Evolutionary conservation across 2,888 invertebrate genomes (phyloP).

Genomic region (Chloroclysta siterata): DNA sequence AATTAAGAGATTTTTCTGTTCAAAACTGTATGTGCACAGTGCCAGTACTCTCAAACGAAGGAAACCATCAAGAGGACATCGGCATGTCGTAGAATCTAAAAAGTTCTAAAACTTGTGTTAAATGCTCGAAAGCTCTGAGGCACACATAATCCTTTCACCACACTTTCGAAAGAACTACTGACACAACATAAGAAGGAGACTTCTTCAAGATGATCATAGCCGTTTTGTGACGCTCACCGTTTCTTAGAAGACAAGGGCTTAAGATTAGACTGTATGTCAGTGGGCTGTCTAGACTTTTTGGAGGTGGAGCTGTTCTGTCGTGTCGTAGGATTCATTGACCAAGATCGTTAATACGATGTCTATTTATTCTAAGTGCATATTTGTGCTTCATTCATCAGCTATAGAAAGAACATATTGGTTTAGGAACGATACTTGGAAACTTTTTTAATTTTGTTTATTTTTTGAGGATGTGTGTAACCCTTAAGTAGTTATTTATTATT

Average conservation of each 20-base stretch:
- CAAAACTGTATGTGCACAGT: no score
- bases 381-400: constrained; percentile 11
- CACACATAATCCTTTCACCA: no score
- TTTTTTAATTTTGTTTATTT: not conserved
- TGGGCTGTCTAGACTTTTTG: constrained; percentile 16
- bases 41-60: no score
- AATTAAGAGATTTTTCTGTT: no score
- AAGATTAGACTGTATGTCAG: constrained; percentile 20
- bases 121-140: no score
- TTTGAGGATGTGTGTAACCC: no score
- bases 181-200: no score
- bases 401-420: not conserved
- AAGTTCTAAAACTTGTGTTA: no score
- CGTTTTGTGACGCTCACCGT: not conserved
- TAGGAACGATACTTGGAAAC: not conserved
- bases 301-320: constrained; percentile 11
- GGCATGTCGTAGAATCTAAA: no score
- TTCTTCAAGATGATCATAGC: not conserved
- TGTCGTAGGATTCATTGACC: constrained; percentile 23
- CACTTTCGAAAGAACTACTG: no score
- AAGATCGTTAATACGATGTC: constrained; percentile 20
- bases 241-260: constrained; percentile 1
- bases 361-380: constrained; percentile 5
- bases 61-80: no score
- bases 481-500: not conserved